Evolutionary conservation across 2,888 invertebrate species (phyloP), one percentile per base, ranked within the genome.

Genomic region (Octonoba sinensis): DNA sequence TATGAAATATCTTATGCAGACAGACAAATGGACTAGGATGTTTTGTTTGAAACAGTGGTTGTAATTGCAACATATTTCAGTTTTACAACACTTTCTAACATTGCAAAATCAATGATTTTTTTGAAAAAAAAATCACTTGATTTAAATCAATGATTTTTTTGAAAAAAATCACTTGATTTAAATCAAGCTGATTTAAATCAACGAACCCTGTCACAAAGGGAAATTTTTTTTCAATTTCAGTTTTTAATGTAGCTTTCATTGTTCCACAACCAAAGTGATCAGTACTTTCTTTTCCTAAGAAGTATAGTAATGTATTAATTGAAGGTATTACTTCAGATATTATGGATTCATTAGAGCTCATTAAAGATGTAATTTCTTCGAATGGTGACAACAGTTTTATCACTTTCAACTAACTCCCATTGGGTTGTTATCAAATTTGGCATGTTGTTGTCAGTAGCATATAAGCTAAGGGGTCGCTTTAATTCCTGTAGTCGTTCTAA

Each of bases 251-350:
- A 57, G 20, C 18, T 16, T 11, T 57, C 18, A 15, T 12, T 47
- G 47, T 47, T 47, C 54, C 54, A 54, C 6, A 54, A 11, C 54
- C 54, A 54, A 11, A 54, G 16, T 54, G 54, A 16, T 54, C 54
- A 54, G 6, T 54, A 54, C 54, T 47, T 47, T 47, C 47, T 54
- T 54, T 54, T 54, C 18, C 54, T 54, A 54, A 54, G 54, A 54
- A 54, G 18, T 54, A 18, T 16, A 6, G 18, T 18, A 54, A 54
- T 11, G 54, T 54, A n/a, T 54, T 54, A 16, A 54, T 54, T 4
- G 18, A 54, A n/a, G 54, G 54, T 54, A 54, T 54, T 54, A 54
- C 54, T 54, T 54, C 54, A 54, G 54, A 54, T 54, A 54, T 54
- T 47, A 47, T 47, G 11, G 54, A 54, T 15, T 54, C 16, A 15